Base-by-base conservation (phyloP, 2,113 vertebrate species). In the Furnarius figulus region DNA sequence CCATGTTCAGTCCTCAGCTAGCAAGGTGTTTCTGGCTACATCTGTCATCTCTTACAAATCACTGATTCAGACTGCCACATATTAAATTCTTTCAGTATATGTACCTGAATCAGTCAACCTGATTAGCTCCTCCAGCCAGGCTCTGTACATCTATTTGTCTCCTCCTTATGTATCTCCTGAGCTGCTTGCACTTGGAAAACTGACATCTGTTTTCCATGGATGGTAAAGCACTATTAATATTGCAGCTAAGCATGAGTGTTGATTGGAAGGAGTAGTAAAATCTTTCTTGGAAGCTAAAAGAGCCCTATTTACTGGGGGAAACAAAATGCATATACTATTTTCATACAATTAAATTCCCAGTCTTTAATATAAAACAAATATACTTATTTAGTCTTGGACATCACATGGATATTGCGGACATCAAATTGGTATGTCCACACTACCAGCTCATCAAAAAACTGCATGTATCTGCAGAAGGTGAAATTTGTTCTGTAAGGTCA, bases 11-110 rank as follows among this genome's bases (percentile, higher is more conserved):
- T 52, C 70, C 73, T 94, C 79, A 81, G 42, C 68, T 75, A 74
- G 47, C 58, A 85, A 93, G 95, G 87, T 93, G 85, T 96, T 88
- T 86, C 75, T 74, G 90, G 59, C 75, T 80, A 59, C 82, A 74
- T 80, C 87, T 95, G 92, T 62, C 85, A 88, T 40, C 50, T 90
- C 78, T 84, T 80, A 76, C 50, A 93, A 93, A 83, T 91, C 89
- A 93, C 63, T 83, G 89, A 76, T 80, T 95, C 89, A 85, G 33
- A 55, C 63, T 55, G 67, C n/a, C 59, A 81, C 79, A 49, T 49
- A 81, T 33, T 74, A 84, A 84, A 90, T 74, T 81, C 33, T 86
- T 90, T 39, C 88, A 56, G 44, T 67, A 11, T 52, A 71, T 61
- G 88, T 81, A 74, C 5, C 6, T 53, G 31, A 65, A 86, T 47